Evolutionary conservation across 2,888 invertebrate species (phyloP), one percentile per base, ranked within the genome.

Genomic region (Scaptomyza parva): DNA sequence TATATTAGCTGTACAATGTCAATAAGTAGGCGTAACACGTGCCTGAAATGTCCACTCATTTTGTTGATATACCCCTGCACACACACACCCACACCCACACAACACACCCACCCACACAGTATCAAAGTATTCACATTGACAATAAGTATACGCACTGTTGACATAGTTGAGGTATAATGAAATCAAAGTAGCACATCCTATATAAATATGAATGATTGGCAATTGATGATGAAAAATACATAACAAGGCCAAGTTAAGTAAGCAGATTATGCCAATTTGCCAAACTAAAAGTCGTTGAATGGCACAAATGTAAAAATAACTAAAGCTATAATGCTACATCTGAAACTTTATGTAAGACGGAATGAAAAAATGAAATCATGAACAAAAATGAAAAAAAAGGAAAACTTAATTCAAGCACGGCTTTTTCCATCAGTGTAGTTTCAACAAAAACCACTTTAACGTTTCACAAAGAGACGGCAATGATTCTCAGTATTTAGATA

Each of bases 1-100:
- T 12, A 28, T 28, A 28, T 28, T 59, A 64, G 40, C 48, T 53
- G 52, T 33, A 52, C 75, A 39, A 52, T 75, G 61, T 71, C 72
- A 54, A 57, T 60, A 57, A 24, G 14, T 5, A 37, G n/a, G 18
- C 26, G 51, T 22, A 59, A 33, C 69, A 69, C 30, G 59, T 69
- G 75, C 52, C 57, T 1, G 7, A 54, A 60, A 73, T 64, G 47
- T 28, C 58, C 14, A 22, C 8, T 26, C 37, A 39, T 67, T 57
- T 18, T 9, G 8, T 20, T 14, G 24, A 20, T 33, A 9, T 4
- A 26, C 41, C 28, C 20, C 33, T 11, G 14, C 9, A n/a, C 24
- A 14, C 11, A 12, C 39, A 39, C n/a, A 20, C 2, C 2, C 9
- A 22, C 8, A 14, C n/a, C 4, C 12, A 12, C 26, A 17, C 2